phyloP scores from a whole-genome alignment of 2,113 vertebrate genomes.

The Phodopus roborovskii region DNA sequence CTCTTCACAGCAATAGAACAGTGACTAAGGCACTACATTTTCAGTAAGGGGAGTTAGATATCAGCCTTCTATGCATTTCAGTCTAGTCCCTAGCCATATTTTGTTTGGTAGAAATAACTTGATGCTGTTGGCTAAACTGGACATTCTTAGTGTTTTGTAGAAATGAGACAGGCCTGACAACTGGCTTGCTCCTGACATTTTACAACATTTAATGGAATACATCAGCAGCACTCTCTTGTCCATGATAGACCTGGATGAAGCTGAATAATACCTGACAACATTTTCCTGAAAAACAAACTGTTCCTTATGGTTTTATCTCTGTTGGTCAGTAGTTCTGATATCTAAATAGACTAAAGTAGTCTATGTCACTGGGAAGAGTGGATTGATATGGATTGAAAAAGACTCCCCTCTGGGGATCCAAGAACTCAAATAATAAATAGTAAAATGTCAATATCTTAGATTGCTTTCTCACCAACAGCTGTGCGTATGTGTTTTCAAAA shows the following conservation, averaged over 20 bases:
- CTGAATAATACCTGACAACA: background rate
- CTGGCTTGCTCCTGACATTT: accelerated
- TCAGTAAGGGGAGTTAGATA: background rate
- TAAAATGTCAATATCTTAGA: background rate
- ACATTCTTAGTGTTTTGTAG: conserved; percentile 31
- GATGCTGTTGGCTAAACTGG: background rate
- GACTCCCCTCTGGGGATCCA: background rate
- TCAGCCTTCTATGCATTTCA: conserved; percentile 2
- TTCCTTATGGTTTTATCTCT: background rate
- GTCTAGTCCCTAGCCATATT: background rate
- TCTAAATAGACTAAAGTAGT: conserved; percentile 7
- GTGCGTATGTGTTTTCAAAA: background rate
- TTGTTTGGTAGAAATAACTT: conserved; percentile 42
- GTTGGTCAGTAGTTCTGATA: conserved; percentile 2
- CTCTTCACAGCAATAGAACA: background rate
- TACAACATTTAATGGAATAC: background rate
- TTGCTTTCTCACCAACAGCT: background rate
- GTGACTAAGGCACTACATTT: background rate
- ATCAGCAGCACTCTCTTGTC: background rate
- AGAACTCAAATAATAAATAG: conserved; percentile 12
- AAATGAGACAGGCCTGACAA: background rate
- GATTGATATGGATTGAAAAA: background rate
- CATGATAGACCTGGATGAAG: background rate
- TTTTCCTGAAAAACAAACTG: conserved; percentile 28
- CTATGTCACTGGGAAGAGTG: background rate